phyloP scores from a whole-genome alignment of 1,140 invertebrate genomes.

The Acromyrmex echinatior region DNA sequence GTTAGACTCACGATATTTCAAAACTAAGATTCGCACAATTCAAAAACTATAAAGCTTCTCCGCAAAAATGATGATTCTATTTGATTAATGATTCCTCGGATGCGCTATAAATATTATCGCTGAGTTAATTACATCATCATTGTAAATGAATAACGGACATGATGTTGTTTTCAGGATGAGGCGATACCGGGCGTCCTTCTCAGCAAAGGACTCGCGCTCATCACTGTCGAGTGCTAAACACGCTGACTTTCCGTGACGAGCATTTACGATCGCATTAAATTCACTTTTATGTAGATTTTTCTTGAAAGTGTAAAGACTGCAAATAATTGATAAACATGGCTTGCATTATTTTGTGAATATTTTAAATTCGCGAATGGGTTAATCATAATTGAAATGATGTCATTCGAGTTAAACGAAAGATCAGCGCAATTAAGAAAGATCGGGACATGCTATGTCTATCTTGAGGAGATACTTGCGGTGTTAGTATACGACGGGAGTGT shows the following conservation, averaged over 20 bases:
- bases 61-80: not conserved
- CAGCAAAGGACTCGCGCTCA: not conserved
- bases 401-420: not conserved
- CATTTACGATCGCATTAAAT: slow-evolving; percentile 53
- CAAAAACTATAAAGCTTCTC: not conserved
- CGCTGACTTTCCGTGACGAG: not conserved
- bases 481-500: not conserved
- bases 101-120: too few species aligned
- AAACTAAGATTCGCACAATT: not conserved
- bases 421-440: not conserved
- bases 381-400: not conserved
- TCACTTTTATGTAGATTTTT: slow-evolving; percentile 26
- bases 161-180: not conserved
- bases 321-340: not conserved
- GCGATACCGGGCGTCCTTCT: slow-evolving; percentile 33
- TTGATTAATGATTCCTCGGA: slow-evolving; percentile 24
- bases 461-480: not conserved
- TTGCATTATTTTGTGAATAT: slow-evolving; percentile 13
- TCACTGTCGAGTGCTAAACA: slow-evolving; percentile 15
- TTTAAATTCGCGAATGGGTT: not conserved
- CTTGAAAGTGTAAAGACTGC: not conserved
- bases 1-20: not conserved
- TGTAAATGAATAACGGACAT: not conserved
- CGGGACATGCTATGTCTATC: not conserved
- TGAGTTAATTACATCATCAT: slow-evolving; percentile 38